Conservation (phyloP, 2,113 vertebrate genomes). For the Lasiurus cinereus region DNA sequence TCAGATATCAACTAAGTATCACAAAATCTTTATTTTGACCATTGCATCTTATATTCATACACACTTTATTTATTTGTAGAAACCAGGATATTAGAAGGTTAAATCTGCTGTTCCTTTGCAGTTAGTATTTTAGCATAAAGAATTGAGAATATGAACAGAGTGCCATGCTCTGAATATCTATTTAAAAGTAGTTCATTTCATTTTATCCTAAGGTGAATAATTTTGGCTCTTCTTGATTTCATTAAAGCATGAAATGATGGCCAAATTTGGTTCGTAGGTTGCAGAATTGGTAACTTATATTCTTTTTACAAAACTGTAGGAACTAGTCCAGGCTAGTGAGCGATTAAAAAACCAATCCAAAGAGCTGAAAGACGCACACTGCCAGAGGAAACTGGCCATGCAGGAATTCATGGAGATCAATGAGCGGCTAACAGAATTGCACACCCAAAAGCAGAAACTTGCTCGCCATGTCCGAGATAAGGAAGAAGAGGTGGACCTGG, state of each 20-base stretch:
- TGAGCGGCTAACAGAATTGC: conserved; percentile 95
- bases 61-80: conserved; percentile 9
- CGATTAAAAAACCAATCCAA: conserved; percentile 97
- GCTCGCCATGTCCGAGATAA: conserved; percentile 97
- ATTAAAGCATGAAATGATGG: conserved; percentile 68
- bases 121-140: background rate
- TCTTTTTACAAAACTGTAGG: conserved; percentile 90
- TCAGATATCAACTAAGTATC: conserved; percentile 29
- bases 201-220: conserved; percentile 73
- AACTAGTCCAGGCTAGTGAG: conserved; percentile 93
- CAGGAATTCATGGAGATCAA: conserved; percentile 98
- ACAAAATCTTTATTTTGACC: conserved; percentile 43
- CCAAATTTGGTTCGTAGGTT: conserved; percentile 78
- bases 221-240: conserved; percentile 64
- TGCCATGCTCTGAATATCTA: background rate
- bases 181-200: conserved; percentile 56
- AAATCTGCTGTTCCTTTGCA: background rate
- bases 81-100: background rate
- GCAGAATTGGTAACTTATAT: conserved; percentile 87
- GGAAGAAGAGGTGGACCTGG: conserved; percentile 97
- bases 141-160: background rate
- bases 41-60: background rate
- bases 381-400: conserved; percentile 97
- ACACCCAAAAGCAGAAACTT: conserved; percentile 97
- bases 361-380: conserved; percentile 98